Evolutionary conservation across 2,113 vertebrate genomes (phyloP), one percentile per base, ranked within the genome.

Genomic region (Podarcis muralis): DNA sequence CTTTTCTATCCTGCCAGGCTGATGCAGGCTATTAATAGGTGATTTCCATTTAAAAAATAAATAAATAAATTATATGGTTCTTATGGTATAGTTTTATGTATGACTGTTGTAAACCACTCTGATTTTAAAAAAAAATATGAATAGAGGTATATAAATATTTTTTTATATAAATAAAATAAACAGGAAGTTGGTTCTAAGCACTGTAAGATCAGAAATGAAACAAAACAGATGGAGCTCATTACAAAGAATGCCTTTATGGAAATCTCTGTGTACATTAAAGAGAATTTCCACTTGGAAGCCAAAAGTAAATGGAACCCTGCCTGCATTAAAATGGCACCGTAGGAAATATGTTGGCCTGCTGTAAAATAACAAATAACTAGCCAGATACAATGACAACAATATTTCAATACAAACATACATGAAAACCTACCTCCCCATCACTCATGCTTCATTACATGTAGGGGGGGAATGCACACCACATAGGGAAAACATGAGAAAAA

Each of bases 211-310:
- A 86, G 66, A 88, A 76, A 6, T 37, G 76, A 92, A 53, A 20
- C 71, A 88, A 93, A 84, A 86, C 72, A 90, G 91, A 83, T 43
- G 53, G 68, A 92, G 85, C 43, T 25, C 8, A 40, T 27, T 69
- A 23, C 48, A 83, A 68, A 76, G 78, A 88, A 81, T 53, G 23
- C n/a, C 30, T 92, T 85, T 78, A 30, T 37, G 81, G 65, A 85
- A 0, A 90, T 84, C 87, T 90, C 90, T 66, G 90, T n/a, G 59
- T 35, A n/a, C 30, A 74, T n/a, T 15, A 35, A 65, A 66, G 71
- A 91, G 68, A 85, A 23, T 32, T 89, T 85, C 62, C 48, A 43
- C n/a, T 62, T 87, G 59, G 62, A 22, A 76, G 48, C n/a, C 9
- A 57, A 20, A 78, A 69, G 30, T 57, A 77, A 85, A 32, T 35